Conservation (phyloP, 1,140 invertebrate species). For the Probaryconus sp. region DNA sequence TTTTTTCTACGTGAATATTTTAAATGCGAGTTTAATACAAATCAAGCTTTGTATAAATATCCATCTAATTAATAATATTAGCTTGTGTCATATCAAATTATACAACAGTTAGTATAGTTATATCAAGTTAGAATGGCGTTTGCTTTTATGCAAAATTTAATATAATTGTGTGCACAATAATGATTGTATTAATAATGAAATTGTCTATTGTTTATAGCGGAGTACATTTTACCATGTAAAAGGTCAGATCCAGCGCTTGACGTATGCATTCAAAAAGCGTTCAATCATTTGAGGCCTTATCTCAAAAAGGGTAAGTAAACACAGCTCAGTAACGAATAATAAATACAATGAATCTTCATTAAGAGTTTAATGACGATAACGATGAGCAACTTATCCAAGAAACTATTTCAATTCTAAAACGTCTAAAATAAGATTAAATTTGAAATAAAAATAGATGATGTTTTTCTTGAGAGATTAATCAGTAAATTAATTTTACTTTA, state of each 20-base stretch:
- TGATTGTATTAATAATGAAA: too few relatives aligned
- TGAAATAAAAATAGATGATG: slow-evolving; percentile 2
- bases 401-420: slow-evolving; percentile 19
- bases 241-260: slow-evolving; percentile 83
- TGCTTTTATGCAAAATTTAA: too few relatives aligned
- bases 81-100: too few relatives aligned
- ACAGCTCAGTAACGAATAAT: slow-evolving; percentile 32
- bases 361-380: slow-evolving; percentile 6
- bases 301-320: slow-evolving; percentile 78
- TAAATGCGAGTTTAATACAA: too few relatives aligned
- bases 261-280: slow-evolving; percentile 82
- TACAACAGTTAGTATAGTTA: too few relatives aligned
- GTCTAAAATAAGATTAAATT: slow-evolving; percentile 4
- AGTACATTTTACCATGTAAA: slow-evolving; percentile 85
- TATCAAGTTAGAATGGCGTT: too few relatives aligned
- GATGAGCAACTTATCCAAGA: not conserved
- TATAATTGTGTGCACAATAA: too few relatives aligned
- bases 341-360: slow-evolving; percentile 27
- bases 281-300: slow-evolving; percentile 85
- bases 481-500: too few relatives aligned
- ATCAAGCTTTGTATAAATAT: too few relatives aligned
- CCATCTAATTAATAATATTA: too few relatives aligned
- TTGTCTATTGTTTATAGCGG: slow-evolving; percentile 80
- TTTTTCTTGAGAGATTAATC: slow-evolving; percentile 12
- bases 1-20: too few relatives aligned